These are phyloP conservation scores for Clunio marinus DNA, from an alignment of 2,888 invertebrate species.

Conservation along the genomic window DNA sequence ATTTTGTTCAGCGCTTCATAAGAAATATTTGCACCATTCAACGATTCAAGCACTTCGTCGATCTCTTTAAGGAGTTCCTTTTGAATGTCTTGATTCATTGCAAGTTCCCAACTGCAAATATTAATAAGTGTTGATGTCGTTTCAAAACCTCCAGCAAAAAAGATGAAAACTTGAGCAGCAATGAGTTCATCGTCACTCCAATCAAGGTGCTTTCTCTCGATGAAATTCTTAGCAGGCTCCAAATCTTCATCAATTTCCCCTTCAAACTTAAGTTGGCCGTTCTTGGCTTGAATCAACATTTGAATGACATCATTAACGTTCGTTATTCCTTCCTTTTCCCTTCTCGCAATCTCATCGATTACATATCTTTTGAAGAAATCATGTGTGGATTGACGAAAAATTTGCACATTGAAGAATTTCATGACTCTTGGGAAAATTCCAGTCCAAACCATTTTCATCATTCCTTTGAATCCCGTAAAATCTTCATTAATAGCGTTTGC, in stretches of 20 bases:
- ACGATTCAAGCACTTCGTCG: constrained; percentile 49
- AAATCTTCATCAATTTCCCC: background rate
- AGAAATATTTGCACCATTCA: constrained; percentile 51
- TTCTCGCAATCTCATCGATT: constrained; percentile 40
- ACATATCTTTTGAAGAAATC: constrained; percentile 41
- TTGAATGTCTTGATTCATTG: constrained; percentile 58
- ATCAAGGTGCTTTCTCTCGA: constrained; percentile 13
- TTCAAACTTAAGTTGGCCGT: constrained; percentile 40
- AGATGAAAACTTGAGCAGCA: constrained; percentile 47
- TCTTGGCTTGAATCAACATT: constrained; percentile 42
- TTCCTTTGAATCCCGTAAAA: background rate
- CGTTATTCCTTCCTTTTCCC: constrained; percentile 41
- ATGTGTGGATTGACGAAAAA: background rate
- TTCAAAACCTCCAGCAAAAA: constrained; percentile 58
- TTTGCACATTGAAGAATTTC: background rate
- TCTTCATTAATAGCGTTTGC: constrained; percentile 43
- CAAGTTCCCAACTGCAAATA: constrained; percentile 57
- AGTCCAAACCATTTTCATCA: background rate
- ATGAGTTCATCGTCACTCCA: constrained; percentile 27
- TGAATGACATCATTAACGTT: constrained; percentile 42
- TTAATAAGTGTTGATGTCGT: constrained; percentile 52
- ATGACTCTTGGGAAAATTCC: background rate
- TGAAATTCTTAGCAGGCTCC: background rate
- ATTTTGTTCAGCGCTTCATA: constrained; percentile 56
- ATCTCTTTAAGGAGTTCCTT: constrained; percentile 56